Conservation (phyloP, 2,113 vertebrate species). For the Spizaetus ornatus region DNA sequence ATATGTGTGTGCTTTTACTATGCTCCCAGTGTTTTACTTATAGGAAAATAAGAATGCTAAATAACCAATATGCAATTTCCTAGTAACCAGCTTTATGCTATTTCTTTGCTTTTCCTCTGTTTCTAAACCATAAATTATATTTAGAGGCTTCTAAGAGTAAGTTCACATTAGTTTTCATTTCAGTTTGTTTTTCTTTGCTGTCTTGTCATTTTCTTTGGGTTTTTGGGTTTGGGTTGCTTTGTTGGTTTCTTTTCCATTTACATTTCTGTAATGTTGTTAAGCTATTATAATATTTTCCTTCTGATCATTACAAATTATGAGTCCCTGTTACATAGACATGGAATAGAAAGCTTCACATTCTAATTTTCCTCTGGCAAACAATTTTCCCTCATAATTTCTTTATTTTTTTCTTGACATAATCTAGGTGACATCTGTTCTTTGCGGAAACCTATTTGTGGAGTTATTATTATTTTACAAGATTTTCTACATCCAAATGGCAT, state of each 20-base stretch:
- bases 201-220: background rate
- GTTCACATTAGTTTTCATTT: background rate
- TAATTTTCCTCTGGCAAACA: background rate
- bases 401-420: conserved; percentile 21
- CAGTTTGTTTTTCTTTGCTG: background rate
- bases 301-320: background rate
- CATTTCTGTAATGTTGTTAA: background rate
- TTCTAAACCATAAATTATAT: background rate
- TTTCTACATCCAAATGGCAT: background rate
- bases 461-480: background rate
- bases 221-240: background rate
- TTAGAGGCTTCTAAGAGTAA: background rate
- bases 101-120: background rate
- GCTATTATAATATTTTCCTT: background rate
- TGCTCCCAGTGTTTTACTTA: background rate
- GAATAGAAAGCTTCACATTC: background rate
- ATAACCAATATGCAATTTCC: background rate
- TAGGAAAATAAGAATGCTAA: background rate
- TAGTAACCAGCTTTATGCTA: background rate
- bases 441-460: background rate
- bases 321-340: background rate
- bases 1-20: background rate
- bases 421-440: background rate
- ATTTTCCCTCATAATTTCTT: background rate
- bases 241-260: background rate